Base-by-base conservation (phyloP, 2,113 vertebrate species). In the Passer montanus region DNA sequence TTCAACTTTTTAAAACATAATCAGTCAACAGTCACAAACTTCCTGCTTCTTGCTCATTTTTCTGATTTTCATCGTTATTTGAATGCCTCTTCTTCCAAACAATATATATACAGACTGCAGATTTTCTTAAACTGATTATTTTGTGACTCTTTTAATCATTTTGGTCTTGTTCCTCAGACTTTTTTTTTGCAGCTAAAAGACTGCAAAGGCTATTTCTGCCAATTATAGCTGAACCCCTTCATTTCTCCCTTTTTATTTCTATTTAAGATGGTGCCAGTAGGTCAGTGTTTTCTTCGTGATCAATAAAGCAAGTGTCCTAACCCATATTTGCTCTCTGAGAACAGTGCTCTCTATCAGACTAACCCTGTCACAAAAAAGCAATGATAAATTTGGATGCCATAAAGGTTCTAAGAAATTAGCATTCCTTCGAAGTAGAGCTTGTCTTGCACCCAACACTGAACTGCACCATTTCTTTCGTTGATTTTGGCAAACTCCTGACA, bases 1-100 rank as follows among this genome's bases (percentile, higher is more conserved):
- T 89, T 63, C 0, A 0, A 7, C 13, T 60, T 73, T n/a, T 52
- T 27, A n/a, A 63, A 86, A 15, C 9, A 5, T 47, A 28, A 74
- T 46, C 18, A 80, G 28, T 30, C 39, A 59, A 22, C 15, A 37
- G 62, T 63, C 24, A 35, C n/a, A 59, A 49, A 10, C 16, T 68
- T 28, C n/a, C 5, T 13, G 8, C 17, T 84, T 31, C 39, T 62
- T 68, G 16, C 17, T 73, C 0, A 0, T 31, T 74, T 74, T 86
- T 50, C 24, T 84, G 47, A 30, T 70, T 89, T 81, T 74, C 13
- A 4, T 66, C 39, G 49, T 58, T 33, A 47, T 41, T 74, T 49
- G 35, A 46, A 60, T 27, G 28, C 44, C 26, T 31, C 10, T 47
- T 49, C 27, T 53, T 85, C 47, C 82, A 63, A 82, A 74, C 3